Base-by-base conservation (phyloP, 2,113 vertebrate genomes). In the Suricata suricatta region DNA sequence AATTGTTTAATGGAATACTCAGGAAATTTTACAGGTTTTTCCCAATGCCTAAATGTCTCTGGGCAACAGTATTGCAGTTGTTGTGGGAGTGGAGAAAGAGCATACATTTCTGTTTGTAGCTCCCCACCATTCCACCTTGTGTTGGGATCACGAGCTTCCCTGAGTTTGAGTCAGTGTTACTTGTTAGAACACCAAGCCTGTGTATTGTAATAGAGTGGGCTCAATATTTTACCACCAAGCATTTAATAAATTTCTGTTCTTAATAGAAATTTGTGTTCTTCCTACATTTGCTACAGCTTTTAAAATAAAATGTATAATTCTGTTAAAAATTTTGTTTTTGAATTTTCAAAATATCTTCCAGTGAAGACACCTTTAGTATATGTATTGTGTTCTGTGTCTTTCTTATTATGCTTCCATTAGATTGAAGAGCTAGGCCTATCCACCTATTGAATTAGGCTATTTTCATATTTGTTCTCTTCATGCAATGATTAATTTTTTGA, bases 181-280 rank as follows among this genome's bases (percentile, higher is more conserved):
- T 90, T 98, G 92, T 97, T 98, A 98, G 98, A 98, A 96, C 93
- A 98, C 98, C 96, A 98, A 98, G 95, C 95, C 98, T 98, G 87
- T 98, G 95, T 98, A 98, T 98, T 98, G 95, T 98, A 98, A 98
- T 88, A 98, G 96, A 98, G 90, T 98, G 97, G 96, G 96, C 98
- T 99, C 97, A 96, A 95, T 99, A 99, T 98, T 99, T 99, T 99
- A 97, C 97, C 98, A 99, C 98, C 95, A 98, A 98, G 96, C 98
- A 98, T 98, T 99, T 98, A 99, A 98, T 98, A 99, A 99, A 96
- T 98, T 97, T 98, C 97, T 97, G 96, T 92, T 96, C 60, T 93
- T 96, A 93, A 50, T 97, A 98, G 52, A 96, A 77, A 93, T 98
- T 97, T 98, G 98, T 98, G 98, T 98, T 98, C 97, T 98, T 98